Conservation (phyloP, 53 echinoderm and acorn worm species). For the Holothuria scabra region DNA sequence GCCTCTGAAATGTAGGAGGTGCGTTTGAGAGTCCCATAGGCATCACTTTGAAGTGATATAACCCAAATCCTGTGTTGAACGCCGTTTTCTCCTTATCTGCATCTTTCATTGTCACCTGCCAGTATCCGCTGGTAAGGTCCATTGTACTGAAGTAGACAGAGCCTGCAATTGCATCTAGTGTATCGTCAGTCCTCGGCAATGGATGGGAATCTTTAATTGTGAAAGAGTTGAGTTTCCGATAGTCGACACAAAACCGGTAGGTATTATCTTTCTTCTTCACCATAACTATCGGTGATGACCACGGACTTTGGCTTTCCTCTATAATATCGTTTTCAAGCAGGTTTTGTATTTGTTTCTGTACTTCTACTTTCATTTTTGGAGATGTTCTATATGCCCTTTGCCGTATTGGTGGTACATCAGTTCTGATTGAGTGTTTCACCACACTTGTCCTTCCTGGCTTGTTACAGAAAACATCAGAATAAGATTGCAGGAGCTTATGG, state of each 20-base stretch:
- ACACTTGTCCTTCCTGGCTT: too few relatives aligned
- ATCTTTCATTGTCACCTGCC: conserved; percentile 48
- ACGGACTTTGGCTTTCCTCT: too few relatives aligned
- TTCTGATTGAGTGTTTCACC: too few relatives aligned
- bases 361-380: too few relatives aligned
- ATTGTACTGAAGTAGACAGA: neutral
- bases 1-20: conserved; percentile 46
- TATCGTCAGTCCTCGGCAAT: conserved; percentile 47
- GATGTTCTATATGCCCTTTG: conserved; percentile 5
- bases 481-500: too few relatives aligned
- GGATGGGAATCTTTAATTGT: conserved; percentile 47
- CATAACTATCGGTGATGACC: conserved; percentile 33
- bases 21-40: conserved; percentile 46
- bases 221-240: too few relatives aligned
- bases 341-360: too few relatives aligned
- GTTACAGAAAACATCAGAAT: too few relatives aligned
- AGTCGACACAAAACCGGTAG: conserved; percentile 43
- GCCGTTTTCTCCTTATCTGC: conserved; percentile 47
- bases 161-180: conserved; percentile 31
- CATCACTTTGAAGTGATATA: conserved; percentile 46
- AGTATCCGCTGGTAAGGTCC: conserved; percentile 35
- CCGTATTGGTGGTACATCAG: neutral
- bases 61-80: conserved; percentile 8
- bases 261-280: conserved; percentile 33
- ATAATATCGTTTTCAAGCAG: too few relatives aligned